Percentiles rank a stretch among this genome's conserved stretches.
phyloP scores from a whole-genome alignment of 37 sponge, comb jelly and placozoan species.

The Eunapius fragilis region DNA sequence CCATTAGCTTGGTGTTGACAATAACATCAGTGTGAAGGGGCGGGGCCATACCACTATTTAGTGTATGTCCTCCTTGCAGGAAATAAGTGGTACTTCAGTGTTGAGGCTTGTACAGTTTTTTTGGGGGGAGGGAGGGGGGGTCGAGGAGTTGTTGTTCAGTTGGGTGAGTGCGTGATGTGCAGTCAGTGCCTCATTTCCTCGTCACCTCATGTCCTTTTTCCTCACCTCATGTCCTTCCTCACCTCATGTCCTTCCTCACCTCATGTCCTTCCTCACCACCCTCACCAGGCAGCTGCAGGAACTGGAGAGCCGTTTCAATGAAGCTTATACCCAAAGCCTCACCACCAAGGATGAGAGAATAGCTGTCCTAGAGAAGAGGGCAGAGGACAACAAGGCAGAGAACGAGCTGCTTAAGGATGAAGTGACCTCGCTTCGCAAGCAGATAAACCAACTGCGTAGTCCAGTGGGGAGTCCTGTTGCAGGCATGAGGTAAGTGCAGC shows the following conservation, averaged over 20 bases:
- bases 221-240: background rate
- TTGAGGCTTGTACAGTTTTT: too few relatives aligned
- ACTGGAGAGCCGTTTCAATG: slow-evolving; percentile 58
- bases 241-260: background rate
- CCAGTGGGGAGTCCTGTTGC: background rate
- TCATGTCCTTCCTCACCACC: background rate
- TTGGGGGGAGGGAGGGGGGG: too few relatives aligned
- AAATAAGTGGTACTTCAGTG: too few relatives aligned
- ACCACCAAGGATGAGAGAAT: slow-evolving; percentile 85
- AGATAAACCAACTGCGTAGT: slow-evolving; percentile 7
- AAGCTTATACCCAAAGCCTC: slow-evolving; percentile 76
- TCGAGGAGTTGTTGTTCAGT: too few relatives aligned
- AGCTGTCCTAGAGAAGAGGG: slow-evolving; percentile 63
- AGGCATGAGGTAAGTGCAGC: background rate
- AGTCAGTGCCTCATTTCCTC: too few relatives aligned
- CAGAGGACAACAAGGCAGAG: slow-evolving; percentile 50
- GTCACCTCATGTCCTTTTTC: background rate
- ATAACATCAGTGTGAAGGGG: too few relatives aligned
- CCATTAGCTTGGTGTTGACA: too few relatives aligned
- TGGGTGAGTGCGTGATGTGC: too few relatives aligned
- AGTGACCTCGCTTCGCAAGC: slow-evolving; percentile 3
- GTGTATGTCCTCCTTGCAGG: too few relatives aligned
- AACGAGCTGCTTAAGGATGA: slow-evolving; percentile 58
- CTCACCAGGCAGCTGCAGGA: slow-evolving; percentile 67
- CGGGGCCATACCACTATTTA: too few relatives aligned